These are phyloP conservation scores for Morone chrysops DNA, from an alignment of 2,113 vertebrate species.

Conservation along the genomic window DNA sequence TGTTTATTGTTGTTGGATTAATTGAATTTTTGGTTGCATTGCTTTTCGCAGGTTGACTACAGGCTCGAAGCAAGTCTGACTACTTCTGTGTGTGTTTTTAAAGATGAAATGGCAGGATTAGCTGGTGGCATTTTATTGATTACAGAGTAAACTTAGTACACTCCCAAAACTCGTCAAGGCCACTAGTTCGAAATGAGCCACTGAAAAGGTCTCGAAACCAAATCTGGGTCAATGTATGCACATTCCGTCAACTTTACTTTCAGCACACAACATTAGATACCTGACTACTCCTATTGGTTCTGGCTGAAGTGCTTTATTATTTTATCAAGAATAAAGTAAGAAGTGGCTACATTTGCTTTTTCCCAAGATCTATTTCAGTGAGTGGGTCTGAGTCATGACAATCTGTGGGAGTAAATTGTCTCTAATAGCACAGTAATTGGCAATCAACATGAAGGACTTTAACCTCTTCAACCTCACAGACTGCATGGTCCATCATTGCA, in stretches of 20 bases:
- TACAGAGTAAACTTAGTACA: neutral
- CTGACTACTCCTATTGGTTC: neutral
- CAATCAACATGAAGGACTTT: neutral
- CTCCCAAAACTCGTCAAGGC: neutral
- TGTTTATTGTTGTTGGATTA: neutral
- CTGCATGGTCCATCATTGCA: neutral
- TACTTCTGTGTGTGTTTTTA: neutral
- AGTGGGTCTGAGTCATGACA: neutral
- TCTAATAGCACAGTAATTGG: constrained; percentile 1
- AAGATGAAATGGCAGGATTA: neutral
- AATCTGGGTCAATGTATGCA: neutral
- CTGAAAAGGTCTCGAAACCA: neutral
- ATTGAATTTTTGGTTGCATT: neutral
- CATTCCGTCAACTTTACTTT: neutral
- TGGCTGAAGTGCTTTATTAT: neutral
- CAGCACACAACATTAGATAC: too few species aligned
- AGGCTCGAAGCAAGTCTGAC: neutral
- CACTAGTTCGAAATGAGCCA: neutral
- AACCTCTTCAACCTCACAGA: neutral
- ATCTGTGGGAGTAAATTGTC: constrained; percentile 11
- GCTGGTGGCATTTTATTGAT: neutral
- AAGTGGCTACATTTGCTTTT: neutral
- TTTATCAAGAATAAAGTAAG: neutral
- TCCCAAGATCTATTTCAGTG: neutral
- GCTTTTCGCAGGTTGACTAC: neutral